Evolutionary conservation across 2,113 vertebrate genomes (phyloP).

Genomic region (Fukomys damarensis): DNA sequence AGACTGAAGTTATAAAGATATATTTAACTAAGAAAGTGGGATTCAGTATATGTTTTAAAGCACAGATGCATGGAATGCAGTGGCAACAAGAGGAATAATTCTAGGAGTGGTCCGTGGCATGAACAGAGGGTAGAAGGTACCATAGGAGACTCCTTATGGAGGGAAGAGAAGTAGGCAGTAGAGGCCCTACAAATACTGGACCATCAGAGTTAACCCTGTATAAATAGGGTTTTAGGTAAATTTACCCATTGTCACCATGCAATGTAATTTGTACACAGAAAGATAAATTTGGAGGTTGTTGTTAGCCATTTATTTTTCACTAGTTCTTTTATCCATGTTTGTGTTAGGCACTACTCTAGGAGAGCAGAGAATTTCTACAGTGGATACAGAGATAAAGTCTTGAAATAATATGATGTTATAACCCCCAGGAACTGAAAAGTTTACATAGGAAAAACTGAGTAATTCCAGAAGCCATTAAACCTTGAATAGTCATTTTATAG

Average conservation of each 20-base stretch:
- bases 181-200: background rate
- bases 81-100: background rate
- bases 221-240: background rate
- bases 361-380: background rate
- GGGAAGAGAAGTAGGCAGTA: background rate
- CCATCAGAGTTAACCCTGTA: too few species aligned
- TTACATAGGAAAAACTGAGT: background rate
- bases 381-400: background rate
- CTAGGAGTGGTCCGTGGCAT: background rate
- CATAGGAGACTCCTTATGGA: accelerated
- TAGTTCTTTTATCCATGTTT: background rate
- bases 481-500: background rate
- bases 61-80: background rate
- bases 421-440: background rate
- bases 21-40: background rate
- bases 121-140: too few species aligned
- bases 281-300: background rate
- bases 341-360: background rate
- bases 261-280: background rate
- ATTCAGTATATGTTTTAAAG: background rate
- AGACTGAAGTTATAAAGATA: background rate
- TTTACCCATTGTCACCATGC: background rate
- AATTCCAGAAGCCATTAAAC: slow-evolving; percentile 14
- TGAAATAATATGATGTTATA: background rate
- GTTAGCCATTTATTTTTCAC: background rate